Evolutionary conservation across 2,113 vertebrate genomes (phyloP), one percentile per base, ranked within the genome.

Genomic region (Malurus alboscapulatus): DNA sequence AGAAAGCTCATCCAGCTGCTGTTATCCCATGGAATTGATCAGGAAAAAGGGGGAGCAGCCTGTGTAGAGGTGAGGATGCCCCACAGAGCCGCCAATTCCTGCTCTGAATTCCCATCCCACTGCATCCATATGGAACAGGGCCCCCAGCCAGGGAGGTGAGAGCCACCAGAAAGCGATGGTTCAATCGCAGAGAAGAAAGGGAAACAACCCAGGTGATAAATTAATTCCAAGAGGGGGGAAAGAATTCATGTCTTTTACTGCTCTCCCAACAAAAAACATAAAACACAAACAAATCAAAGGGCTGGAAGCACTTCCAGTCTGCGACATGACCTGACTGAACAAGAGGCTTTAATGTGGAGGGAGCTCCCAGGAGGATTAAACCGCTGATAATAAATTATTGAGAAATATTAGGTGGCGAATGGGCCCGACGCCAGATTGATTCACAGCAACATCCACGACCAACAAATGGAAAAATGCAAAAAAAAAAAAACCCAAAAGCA

Each of bases 201-300:
- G 88, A 44, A 91, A 95, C 78, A 77, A 91, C 27, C 0, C 0
- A 85, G 88, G 91, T 63, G 81, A 94, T 88, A 94, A 92, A 96
- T 97, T 84, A 57, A 57, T 93, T 96, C 87, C 63, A 34, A 78
- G 92, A 36, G 44, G 27, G 57, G 38, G 15, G 24, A 13, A 2
- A 45, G 66, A 90, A 77, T 34, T 89, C 51, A 51, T 65, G 68
- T 74, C 67, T 95, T 91, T 94, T 88, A 93, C 76, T 45, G 61
- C 87, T 92, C 82, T 91, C 79, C 85, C 82, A 92, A 84, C 94
- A 86, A 95, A 95, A 96, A 91, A 59, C 82, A 90, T 80, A 72
- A 88, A 95, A 58, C 88, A 79, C 92, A 95, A 95, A 87, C 95
- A 95, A 96, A 96, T 95, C 90, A 96, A 94, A 87, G 71, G 73